Evolutionary conservation across 2,888 invertebrate genomes (phyloP).

Genomic region (Yponomeuta malinellus): DNA sequence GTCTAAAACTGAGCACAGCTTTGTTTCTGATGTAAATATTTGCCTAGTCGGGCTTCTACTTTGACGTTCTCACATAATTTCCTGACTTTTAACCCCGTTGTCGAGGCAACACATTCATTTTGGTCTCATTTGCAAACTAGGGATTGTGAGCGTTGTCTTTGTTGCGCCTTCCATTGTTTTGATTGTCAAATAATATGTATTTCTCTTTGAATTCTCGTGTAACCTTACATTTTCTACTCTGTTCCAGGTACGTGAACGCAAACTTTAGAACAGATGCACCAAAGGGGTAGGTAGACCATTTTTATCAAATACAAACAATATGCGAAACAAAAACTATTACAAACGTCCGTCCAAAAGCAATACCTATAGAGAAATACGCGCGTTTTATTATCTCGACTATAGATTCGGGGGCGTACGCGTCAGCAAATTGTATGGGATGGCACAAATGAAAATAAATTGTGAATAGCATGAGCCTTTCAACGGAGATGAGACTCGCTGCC

Average conservation of each 20-base stretch:
- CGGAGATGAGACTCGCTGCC: conserved; percentile 62
- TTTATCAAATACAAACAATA: no score
- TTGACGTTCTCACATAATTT: conserved; percentile 48
- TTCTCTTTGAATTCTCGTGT: neutral
- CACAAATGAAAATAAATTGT: conserved; percentile 64
- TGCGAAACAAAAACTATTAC: neutral
- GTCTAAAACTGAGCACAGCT: conserved; percentile 42
- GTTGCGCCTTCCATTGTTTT: neutral
- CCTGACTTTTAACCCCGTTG: conserved; percentile 33
- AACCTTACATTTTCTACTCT: neutral
- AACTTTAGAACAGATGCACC: neutral
- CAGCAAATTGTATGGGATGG: conserved; percentile 27
- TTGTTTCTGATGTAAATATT: conserved; percentile 58
- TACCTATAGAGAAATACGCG: conserved; percentile 5
- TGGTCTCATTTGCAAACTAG: conserved; percentile 8
- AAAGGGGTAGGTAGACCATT: no score
- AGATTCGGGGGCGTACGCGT: conserved; percentile 1
- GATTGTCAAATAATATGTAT: neutral
- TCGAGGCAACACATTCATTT: conserved; percentile 10
- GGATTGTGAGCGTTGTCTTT: neutral
- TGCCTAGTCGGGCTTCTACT: conserved; percentile 47
- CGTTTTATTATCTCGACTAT: conserved; percentile 10
- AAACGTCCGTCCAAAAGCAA: conserved; percentile 8
- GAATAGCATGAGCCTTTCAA: conserved; percentile 59
- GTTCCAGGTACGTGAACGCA: neutral